Evolutionary conservation across 2,113 vertebrate genomes (phyloP).

Genomic region (Rostratula benghalensis): DNA sequence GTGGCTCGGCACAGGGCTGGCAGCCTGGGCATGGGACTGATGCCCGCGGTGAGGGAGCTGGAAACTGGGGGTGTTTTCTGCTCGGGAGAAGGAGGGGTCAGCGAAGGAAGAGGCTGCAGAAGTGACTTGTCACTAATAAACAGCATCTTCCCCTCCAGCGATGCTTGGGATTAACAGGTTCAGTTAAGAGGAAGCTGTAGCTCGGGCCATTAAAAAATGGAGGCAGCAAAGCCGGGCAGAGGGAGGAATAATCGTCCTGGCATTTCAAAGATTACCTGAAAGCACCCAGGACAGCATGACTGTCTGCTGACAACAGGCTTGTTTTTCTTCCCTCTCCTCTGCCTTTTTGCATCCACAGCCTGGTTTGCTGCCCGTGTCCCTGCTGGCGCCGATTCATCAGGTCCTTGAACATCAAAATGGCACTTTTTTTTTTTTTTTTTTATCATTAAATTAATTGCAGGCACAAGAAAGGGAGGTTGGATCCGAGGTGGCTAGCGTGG

Average conservation of each 20-base stretch:
- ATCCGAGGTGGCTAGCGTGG: neutral
- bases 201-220: neutral
- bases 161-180: neutral
- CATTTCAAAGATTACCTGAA: neutral
- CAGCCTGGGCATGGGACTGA: neutral
- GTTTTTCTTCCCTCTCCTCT: neutral
- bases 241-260: neutral
- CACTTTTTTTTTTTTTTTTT: neutral
- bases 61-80: neutral
- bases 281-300: neutral
- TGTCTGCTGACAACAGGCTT: neutral
- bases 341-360: neutral
- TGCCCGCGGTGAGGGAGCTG: neutral
- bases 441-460: neutral
- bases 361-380: neutral
- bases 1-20: too few species aligned
- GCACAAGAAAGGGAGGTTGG: neutral
- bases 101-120: neutral
- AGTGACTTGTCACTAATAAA: neutral
- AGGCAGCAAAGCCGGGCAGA: neutral
- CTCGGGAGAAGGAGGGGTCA: neutral
- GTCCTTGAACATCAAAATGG: neutral
- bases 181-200: too few species aligned
- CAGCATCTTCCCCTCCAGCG: neutral
- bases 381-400: neutral